A percentile compares a stretch with the other conserved stretches of the same genome.
Conservation (phyloP, 2,888 invertebrate genomes). For the Lepetodrilus schrolli region DNA sequence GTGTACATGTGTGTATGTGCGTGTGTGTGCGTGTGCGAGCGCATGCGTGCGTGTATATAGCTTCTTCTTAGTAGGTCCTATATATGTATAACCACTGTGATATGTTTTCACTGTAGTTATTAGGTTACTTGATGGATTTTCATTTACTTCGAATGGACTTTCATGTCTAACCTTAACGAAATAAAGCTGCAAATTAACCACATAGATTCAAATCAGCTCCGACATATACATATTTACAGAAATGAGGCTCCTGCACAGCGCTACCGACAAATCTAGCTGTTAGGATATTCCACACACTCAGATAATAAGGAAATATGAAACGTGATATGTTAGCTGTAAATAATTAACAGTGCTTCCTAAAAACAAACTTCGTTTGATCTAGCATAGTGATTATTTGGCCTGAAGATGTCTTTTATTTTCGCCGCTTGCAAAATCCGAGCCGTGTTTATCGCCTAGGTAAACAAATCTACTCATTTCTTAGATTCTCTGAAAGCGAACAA, state of each 20-base stretch:
- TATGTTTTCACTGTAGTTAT: too few relatives aligned
- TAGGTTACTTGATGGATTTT: too few relatives aligned
- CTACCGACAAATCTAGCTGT: not conserved
- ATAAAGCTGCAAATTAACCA: not conserved
- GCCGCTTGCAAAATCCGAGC: conserved; percentile 2
- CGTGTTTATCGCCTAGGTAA: conserved; percentile 23
- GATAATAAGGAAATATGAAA: conserved; percentile 28
- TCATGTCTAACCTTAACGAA: not conserved
- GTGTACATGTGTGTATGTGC: too few relatives aligned
- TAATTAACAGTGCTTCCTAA: conserved; percentile 1
- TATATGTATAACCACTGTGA: too few relatives aligned
- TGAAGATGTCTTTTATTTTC: conserved; percentile 16
- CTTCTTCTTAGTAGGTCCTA: too few relatives aligned
- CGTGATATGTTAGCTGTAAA: conserved; percentile 10
- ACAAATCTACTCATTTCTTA: conserved; percentile 9
- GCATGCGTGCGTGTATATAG: too few relatives aligned
- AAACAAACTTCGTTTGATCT: conserved; percentile 21
- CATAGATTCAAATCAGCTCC: not conserved
- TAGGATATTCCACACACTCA: not conserved
- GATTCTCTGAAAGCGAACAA: conserved; percentile 22
- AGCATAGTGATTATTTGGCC: not conserved
- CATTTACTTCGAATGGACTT: not conserved
- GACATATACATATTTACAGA: conserved; percentile 12
- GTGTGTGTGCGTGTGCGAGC: too few relatives aligned
- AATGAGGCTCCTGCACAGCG: conserved; percentile 10